Base-by-base conservation (phyloP, 1,140 invertebrate genomes). In the Dendrolimus punctatus region DNA sequence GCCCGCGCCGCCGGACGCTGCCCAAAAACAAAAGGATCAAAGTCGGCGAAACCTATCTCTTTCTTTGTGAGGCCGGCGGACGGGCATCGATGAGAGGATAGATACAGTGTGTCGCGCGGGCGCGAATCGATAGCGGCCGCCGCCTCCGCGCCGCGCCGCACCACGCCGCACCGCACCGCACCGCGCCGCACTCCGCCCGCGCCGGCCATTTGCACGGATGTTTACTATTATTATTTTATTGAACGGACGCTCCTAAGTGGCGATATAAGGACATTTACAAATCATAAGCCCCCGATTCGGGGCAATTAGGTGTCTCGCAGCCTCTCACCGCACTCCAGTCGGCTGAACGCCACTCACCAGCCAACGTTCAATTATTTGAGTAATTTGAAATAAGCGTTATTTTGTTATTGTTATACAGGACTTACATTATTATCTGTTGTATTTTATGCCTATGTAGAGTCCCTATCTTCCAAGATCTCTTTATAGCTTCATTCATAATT, bases 161-260 rank as follows among this genome's bases (percentile, higher is more conserved):
- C 39, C 54, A 51, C 55, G 49, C 47, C 54, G 50, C 62, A 60
- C 54, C 40, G 53, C 60, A 46, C 63, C 55, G 62, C 58, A 53
- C 50, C 64, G 52, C 59, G 59, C 64, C 63, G 61, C 64, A 60
- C 66, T n/a, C 73, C 75, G 8, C 39, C 37, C 39, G 38, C 50
- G 69, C 73, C 80, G 79, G 82, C 80, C 82, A 84, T 84, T 85
- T 85, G 77, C 82, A 82, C 80, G 73, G 73, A 75, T 85, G 79
- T 82, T 82, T 85, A 82, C 80, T 85, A 84, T 81, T 84, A 86
- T 86, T 84, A 86, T 84, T 86, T 84, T 86, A 86, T 84, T 84
- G 80, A 86, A 86, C 82, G 77, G 77, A 78, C 73, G 73, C 68
- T 73, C 62, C 60, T 74, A 81, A 81, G 74, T 80, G 73, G 62